These are phyloP conservation scores for Etheostoma perlongum DNA, from an alignment of 2,797 vertebrate species.

Conservation along the genomic window DNA sequence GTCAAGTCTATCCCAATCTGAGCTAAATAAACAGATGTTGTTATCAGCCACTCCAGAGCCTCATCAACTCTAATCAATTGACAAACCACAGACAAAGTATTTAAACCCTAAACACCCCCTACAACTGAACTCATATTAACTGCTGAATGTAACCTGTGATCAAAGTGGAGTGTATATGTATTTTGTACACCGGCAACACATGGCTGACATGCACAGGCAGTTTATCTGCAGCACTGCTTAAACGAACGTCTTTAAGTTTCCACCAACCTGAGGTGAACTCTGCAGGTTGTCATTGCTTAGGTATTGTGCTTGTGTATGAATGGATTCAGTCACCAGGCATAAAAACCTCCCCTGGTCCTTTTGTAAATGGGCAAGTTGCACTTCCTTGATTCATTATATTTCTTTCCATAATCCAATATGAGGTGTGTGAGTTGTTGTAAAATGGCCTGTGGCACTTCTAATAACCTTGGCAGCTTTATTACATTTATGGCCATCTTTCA, in stretches of 20 bases:
- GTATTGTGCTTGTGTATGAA: conserved; percentile 70
- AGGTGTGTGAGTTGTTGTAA: conserved; percentile 70
- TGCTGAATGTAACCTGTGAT: background rate
- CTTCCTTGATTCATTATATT: conserved; percentile 71
- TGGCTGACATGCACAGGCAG: conserved; percentile 4
- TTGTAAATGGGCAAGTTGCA: conserved; percentile 65
- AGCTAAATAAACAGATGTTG: background rate
- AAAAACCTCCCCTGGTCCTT: conserved; percentile 66
- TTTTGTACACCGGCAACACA: background rate
- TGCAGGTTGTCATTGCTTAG: conserved; percentile 41
- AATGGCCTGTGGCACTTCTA: conserved; percentile 78
- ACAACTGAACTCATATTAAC: background rate
- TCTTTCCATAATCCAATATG: conserved; percentile 76
- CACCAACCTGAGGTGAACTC: conserved; percentile 21
- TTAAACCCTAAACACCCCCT: background rate
- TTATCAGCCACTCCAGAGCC: background rate
- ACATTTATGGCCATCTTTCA: conserved; percentile 78
- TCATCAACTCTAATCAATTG: background rate
- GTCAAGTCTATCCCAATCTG: background rate
- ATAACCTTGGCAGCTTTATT: conserved; percentile 80
- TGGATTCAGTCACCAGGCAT: conserved; percentile 69
- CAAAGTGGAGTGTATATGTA: background rate
- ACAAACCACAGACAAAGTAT: background rate
- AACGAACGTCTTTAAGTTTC: conserved; percentile 20
- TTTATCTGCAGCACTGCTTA: conserved; percentile 2